phyloP scores from a whole-genome alignment of 2,797 vertebrate species.

The Phoebastria nigripes region DNA sequence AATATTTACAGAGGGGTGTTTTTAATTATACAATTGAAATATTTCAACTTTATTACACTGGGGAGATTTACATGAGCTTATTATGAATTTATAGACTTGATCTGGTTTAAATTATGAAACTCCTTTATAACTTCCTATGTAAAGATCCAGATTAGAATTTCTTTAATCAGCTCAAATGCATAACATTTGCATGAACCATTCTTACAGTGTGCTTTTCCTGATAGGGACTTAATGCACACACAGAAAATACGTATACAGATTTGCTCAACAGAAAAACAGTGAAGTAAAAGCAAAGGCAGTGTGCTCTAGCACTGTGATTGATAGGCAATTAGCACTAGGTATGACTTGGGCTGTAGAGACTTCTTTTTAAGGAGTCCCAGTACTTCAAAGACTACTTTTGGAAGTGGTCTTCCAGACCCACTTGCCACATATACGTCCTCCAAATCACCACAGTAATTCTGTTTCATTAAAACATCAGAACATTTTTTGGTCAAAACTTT shows the following conservation, averaged over 20 bases:
- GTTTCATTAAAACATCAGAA: neutral
- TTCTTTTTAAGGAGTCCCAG: neutral
- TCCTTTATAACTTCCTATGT: conserved; percentile 4
- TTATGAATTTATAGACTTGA: conserved; percentile 24
- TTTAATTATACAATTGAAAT: conserved; percentile 37
- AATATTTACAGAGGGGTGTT: neutral
- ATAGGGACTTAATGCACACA: neutral
- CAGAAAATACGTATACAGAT: neutral
- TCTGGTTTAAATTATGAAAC: conserved; percentile 47
- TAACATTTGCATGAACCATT: conserved; percentile 1
- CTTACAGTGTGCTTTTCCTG: neutral
- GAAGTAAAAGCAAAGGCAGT: neutral
- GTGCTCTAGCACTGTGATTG: neutral
- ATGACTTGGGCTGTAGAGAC: neutral
- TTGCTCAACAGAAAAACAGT: neutral
- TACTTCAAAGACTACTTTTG: neutral
- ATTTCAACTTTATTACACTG: neutral
- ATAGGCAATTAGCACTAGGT: neutral
- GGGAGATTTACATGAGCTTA: conserved; percentile 23
- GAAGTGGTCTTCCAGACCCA: neutral
- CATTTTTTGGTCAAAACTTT: neutral
- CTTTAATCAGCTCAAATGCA: conserved; percentile 14
- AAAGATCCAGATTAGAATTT: conserved; percentile 24
- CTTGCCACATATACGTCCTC: neutral
- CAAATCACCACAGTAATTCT: neutral